Evolutionary conservation across 2,113 vertebrate species (phyloP).

Genomic region (Chaenogobius annularis): DNA sequence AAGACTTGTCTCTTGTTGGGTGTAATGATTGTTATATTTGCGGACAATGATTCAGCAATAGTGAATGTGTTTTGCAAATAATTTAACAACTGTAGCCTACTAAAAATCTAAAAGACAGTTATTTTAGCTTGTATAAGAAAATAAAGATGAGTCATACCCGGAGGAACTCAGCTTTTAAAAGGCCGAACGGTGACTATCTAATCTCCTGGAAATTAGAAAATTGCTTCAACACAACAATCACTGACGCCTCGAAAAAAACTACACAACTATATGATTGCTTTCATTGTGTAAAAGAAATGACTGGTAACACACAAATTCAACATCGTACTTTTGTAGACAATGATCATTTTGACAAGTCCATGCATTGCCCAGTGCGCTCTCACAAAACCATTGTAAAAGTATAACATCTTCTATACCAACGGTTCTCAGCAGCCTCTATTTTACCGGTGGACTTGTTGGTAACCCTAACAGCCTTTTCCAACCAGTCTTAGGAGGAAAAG

Average conservation of each 20-base stretch:
- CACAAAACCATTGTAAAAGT: background rate
- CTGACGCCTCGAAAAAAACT: too few relatives aligned
- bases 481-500: too few relatives aligned
- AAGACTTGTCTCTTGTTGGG: background rate
- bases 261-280: background rate
- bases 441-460: too few relatives aligned
- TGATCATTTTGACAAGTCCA: background rate
- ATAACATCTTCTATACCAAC: too few relatives aligned
- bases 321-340: too few relatives aligned
- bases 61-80: background rate
- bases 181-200: background rate
- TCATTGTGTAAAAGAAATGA: background rate
- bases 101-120: too few relatives aligned
- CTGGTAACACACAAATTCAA: too few relatives aligned
- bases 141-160: background rate
- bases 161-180: background rate
- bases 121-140: too few relatives aligned
- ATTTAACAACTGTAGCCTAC: background rate
- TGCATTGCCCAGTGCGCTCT: background rate
- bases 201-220: background rate
- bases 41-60: conserved; percentile 4
- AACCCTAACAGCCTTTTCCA: too few relatives aligned
- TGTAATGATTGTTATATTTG: conserved; percentile 6
- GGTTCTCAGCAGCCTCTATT: too few relatives aligned
- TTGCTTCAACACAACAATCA: background rate